These are phyloP conservation scores for Gobius niger DNA, from an alignment of 2,113 vertebrate species.

Conservation along the genomic window DNA sequence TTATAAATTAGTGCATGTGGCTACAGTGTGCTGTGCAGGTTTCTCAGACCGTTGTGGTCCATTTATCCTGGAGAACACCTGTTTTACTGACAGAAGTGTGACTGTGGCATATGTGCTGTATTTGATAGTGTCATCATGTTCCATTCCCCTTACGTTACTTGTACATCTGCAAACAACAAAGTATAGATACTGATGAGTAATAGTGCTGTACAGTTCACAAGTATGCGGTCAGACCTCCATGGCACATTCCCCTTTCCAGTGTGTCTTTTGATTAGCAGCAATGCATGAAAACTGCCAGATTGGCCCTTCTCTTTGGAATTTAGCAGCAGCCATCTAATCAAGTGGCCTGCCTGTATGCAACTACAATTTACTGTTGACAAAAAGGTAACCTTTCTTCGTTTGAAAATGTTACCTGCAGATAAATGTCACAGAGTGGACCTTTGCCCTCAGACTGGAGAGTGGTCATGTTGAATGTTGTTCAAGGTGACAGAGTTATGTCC, in stretches of 20 bases:
- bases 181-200: conserved; percentile 7
- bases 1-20: conserved; percentile 3
- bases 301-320: conserved; percentile 55
- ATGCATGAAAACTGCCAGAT: conserved; percentile 47
- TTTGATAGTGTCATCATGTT: not conserved
- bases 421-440: too few species aligned
- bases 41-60: conserved; percentile 1
- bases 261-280: conserved; percentile 74
- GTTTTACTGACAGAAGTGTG: conserved; percentile 29
- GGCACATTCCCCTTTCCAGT: conserved; percentile 69
- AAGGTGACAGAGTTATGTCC: too few species aligned
- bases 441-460: too few species aligned
- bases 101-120: conserved; percentile 34
- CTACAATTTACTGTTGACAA: not conserved
- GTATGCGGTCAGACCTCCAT: conserved; percentile 44
- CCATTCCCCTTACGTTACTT: not conserved
- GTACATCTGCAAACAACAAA: not conserved
- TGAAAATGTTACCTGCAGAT: not conserved
- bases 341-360: conserved; percentile 24
- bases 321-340: conserved; percentile 71
- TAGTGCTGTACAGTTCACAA: conserved; percentile 8
- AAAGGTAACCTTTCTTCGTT: conserved; percentile 6
- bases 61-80: conserved; percentile 11
- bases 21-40: not conserved
- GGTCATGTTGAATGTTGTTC: too few species aligned